Base-by-base conservation (phyloP, 2,888 invertebrate species). In the Lysandra coridon region DNA sequence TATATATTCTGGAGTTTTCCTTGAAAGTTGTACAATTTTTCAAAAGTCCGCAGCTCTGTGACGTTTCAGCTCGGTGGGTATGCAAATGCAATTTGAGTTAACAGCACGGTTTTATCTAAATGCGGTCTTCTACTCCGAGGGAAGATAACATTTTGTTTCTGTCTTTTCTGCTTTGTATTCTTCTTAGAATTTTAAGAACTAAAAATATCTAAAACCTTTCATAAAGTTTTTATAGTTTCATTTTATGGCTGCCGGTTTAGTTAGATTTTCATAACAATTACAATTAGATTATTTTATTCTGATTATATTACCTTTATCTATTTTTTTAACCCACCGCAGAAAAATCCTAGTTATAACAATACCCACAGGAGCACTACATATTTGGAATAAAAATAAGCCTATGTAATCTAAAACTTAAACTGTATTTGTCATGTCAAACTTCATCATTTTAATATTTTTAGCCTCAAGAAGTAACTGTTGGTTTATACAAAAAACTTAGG, bases 41-140 rank as follows among this genome's bases (percentile, higher is more conserved):
- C 44, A 62, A 74, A 62, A 75, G 30, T 75, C n/a, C 40, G 17
- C 17, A 60, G 33, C 23, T 23, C 12, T 53, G 53, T 14, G 57
- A 44, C 14, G 60, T 7, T 30, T 74, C 37, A 79, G 80, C 80
- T 80, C 76, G 79, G 73, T 78, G 81, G 86, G 87, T 90, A 92
- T 92, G 93, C 91, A 93, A 93, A 93, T 94, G 92, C 89, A 93
- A 93, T 93, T 92, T 90, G 83, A 87, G 86, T 86, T 88, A 91
- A 92, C 90, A 91, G 86, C 87, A 83, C 83, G 83, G 84, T 85
- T 84, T 84, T 85, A 85, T 85, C 83, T 83, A 79, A 82, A 83
- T 81, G 81, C 80, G 77, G 80, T 80, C 81, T 79, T 80, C 82
- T 82, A 81, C 82, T 83, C 81, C 80, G 80, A 81, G 81, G 76